These are phyloP conservation scores for Rhea pennata DNA, from an alignment of 2,113 vertebrate species.

Conservation along the genomic window DNA sequence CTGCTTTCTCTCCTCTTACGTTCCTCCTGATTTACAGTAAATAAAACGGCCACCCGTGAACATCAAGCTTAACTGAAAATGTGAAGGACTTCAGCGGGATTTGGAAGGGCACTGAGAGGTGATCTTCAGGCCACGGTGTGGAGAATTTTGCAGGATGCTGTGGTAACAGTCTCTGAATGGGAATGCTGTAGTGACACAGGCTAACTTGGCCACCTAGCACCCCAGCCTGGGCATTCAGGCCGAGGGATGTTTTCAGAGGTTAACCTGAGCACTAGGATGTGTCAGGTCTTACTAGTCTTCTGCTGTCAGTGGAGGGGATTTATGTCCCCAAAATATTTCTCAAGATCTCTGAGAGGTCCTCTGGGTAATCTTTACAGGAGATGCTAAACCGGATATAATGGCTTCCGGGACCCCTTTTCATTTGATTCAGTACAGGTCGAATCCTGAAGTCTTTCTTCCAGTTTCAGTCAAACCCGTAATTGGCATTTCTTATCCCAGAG, in stretches of 20 bases:
- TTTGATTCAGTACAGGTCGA: not conserved
- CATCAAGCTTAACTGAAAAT: not conserved
- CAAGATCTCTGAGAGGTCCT: not conserved
- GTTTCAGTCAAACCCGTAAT: not conserved
- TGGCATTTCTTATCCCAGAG: not conserved
- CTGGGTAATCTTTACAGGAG: not conserved
- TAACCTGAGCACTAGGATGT: not conserved
- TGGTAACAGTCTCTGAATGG: not conserved
- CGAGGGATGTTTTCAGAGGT: not conserved
- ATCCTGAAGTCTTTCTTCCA: conserved; percentile 13
- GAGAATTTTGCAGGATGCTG: not conserved
- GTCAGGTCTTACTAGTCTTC: not conserved
- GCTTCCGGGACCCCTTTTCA: not conserved
- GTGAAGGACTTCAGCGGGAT: fast-evolving
- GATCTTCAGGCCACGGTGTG: not conserved
- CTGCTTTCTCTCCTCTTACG: not conserved
- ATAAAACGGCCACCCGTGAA: not conserved
- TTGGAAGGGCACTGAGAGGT: not conserved
- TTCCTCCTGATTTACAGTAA: not conserved
- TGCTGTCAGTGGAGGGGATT: not conserved
- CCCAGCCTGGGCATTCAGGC: fast-evolving
- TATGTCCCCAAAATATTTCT: not conserved
- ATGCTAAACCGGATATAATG: not conserved
- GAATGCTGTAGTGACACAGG: not conserved
- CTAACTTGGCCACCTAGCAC: not conserved